Evolutionary conservation across 2,888 invertebrate genomes (phyloP), one percentile per base, ranked within the genome.

Genomic region (Lingula anatina): DNA sequence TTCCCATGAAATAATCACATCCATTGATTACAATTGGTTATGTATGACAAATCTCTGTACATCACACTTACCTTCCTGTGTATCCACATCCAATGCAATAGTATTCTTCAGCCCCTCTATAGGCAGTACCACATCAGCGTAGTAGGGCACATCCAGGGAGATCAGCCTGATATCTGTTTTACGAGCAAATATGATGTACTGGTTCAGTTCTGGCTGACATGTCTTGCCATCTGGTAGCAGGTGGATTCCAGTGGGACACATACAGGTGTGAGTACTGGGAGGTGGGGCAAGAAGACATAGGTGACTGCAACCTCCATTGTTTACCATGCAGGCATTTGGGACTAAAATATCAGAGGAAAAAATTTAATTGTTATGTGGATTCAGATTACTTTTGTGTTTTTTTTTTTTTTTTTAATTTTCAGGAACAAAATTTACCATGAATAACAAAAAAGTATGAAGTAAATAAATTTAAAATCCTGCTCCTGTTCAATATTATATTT

Each of bases 261-360:
- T 86, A 70, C 92, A 93, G 0, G 85, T 81, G 67, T 80, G 86
- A 84, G 25, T 76, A 72, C 63, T 84, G 2, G 57, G 60, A 9
- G 55, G 37, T 0, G 90, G 70, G 7, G 68, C 62, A 21, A 68
- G 85, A 28, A 92, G 80, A 71, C 92, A 92, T 3, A 92, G 81
- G 72, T 92, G 89, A 0, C 90, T 89, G 69, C 92, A 92, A 9
- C 88, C 89, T 0, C 91, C 91, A 66, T 92, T 91, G 63, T 87
- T 84, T 0, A 67, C 68, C 0, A 85, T 85, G 64, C 91, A 92
- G n/a, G 55, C 55, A 25, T 61, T 64, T 27, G 88, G 84, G 57
- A 85, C 84, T 70, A 59, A 20, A 58, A 54, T 28, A 25, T 26
- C n/a, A 45, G 23, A 43, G 5, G 12, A 31, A 12, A n/a, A 4